A percentile compares a stretch with the other conserved stretches of the same genome.
These are phyloP conservation scores for Brachionus koreanus DNA, from an alignment of 1,140 invertebrate genomes.

Conservation along the genomic window DNA sequence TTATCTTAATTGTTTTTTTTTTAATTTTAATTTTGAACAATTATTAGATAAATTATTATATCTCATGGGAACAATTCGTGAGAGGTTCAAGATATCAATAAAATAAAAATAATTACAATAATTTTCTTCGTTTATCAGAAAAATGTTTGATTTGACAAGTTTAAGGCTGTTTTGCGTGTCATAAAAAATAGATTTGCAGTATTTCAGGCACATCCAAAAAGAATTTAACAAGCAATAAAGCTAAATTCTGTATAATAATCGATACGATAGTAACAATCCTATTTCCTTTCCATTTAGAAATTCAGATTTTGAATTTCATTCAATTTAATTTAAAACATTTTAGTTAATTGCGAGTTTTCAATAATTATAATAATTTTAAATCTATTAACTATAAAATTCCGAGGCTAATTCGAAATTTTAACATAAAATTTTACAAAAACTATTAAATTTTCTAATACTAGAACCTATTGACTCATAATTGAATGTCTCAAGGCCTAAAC, in stretches of 20 bases:
- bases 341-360: no score
- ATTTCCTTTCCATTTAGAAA: not conserved
- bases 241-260: not conserved
- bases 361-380: no score
- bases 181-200: not conserved
- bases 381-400: no score
- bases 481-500: no score
- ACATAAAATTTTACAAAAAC: no score
- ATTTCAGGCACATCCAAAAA: not conserved
- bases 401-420: no score
- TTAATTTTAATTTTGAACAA: not conserved
- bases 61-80: not conserved
- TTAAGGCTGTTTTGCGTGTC: not conserved
- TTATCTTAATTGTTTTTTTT: not conserved
- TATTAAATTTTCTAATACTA: no score
- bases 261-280: not conserved
- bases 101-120: no score
- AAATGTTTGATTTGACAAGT: not conserved
- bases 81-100: not conserved
- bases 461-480: no score
- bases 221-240: not conserved
- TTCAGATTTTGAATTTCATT: not conserved
- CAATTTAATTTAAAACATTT: no score
- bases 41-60: not conserved
- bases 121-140: not conserved